Evolutionary conservation across 2,113 vertebrate genomes (phyloP), one percentile per base, ranked within the genome.

Genomic region (Oceanodroma tethys): DNA sequence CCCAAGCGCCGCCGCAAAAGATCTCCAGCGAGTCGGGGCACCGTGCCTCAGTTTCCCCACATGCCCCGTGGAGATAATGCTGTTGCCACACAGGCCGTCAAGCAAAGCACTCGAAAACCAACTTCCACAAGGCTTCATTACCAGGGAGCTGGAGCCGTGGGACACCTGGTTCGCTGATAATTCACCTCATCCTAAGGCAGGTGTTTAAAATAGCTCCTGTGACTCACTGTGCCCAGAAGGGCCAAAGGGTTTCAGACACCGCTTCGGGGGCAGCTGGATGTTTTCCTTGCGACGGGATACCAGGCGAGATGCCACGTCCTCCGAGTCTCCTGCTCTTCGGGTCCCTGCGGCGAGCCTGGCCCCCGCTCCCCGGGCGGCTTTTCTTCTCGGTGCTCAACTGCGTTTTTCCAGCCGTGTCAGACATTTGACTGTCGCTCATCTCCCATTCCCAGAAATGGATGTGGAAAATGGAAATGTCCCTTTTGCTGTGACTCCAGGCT

Each of bases 191-290:
- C 94, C 90, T 53, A 8, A 73, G 89, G 84, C 95, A 66, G 86
- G 66, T 45, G 88, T 85, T 53, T 5, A 85, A 95, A 94, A 94
- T 85, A 92, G 70, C 70, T 94, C 52, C 56, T 25, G 74, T 93
- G 94, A 95, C 56, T 96, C 92, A 91, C 32, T 13, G 50, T 53
- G 78, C 78, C 11, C 13, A 78, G 81, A 53, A 74, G 66, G 50
- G 75, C 84, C 90, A 15, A 58, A 84, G 92, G 90, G 60, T 80
- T 96, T 76, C 67, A 82, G 89, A 72, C 16, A 1, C 48, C 0
- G 4, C 89, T 83, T 83, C 0, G 1, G 67, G 75, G 89, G n/a
- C 72, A 92, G 50, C 34, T 66, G 88, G 59, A 25, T 93, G 81
- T 90, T 96, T 92, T 92, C 65, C 59, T 76, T 63, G 11, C 5